phyloP scores from a whole-genome alignment of 2,888 invertebrate genomes.

The Rhimphoctona megacephalus region DNA sequence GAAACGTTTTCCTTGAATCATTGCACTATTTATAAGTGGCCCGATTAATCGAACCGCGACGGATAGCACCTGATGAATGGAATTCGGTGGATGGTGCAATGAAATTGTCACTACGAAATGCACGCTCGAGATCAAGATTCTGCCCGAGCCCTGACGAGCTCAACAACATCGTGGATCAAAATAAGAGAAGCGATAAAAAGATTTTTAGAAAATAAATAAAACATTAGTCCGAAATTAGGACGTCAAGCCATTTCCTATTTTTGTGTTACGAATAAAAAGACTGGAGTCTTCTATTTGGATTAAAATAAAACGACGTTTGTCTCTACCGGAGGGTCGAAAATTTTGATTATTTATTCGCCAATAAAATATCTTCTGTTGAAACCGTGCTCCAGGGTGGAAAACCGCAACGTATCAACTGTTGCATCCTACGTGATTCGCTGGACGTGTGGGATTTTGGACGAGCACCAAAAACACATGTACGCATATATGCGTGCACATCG shows the following conservation, averaged over 20 bases:
- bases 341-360: slow-evolving; percentile 36
- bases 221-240: neutral
- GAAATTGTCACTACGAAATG: slow-evolving; percentile 58
- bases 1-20: slow-evolving; percentile 79
- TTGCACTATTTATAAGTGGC: slow-evolving; percentile 75
- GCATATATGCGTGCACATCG: slow-evolving; percentile 69
- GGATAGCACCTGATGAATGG: slow-evolving; percentile 76
- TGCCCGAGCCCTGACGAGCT: slow-evolving; percentile 20
- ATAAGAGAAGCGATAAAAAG: neutral
- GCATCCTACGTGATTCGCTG: slow-evolving; percentile 60
- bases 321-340: neutral
- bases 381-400: slow-evolving; percentile 43
- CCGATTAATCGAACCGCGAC: slow-evolving; percentile 72
- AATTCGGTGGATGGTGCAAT: slow-evolving; percentile 76
- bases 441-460: slow-evolving; percentile 70
- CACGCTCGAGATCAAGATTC: slow-evolving; percentile 52
- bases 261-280: neutral
- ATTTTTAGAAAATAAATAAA: neutral
- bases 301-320: neutral
- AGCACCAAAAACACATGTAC: slow-evolving; percentile 69
- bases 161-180: neutral
- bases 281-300: neutral
- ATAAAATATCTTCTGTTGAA: slow-evolving; percentile 4
- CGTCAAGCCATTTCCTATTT: neutral
- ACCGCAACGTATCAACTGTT: slow-evolving; percentile 19